These are phyloP conservation scores for Cylloceria caligata DNA, from an alignment of 2,888 invertebrate genomes.

Conservation along the genomic window DNA sequence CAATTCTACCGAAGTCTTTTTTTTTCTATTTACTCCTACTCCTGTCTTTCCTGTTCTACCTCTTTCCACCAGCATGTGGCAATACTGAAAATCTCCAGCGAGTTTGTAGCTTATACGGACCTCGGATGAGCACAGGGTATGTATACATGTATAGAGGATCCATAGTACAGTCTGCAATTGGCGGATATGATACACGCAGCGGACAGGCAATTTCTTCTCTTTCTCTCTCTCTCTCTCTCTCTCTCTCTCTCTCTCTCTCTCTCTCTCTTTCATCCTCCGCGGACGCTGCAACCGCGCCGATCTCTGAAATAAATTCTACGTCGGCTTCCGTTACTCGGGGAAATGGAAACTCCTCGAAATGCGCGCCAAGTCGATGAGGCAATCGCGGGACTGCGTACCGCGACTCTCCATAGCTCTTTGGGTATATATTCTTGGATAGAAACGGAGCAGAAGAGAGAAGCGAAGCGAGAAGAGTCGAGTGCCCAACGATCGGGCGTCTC, in stretches of 20 bases:
- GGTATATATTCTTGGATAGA: slow-evolving; percentile 8
- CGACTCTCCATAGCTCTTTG: slow-evolving; percentile 12
- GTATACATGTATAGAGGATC: slow-evolving; percentile 31
- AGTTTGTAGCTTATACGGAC: slow-evolving; percentile 2
- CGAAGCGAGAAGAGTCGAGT: slow-evolving; percentile 38
- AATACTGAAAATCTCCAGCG: slow-evolving; percentile 38
- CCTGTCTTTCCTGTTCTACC: not conserved
- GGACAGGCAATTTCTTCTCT: slow-evolving; percentile 46
- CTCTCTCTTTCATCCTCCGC: not conserved
- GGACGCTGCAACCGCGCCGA: slow-evolving; percentile 10
- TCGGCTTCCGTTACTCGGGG: slow-evolving; percentile 62
- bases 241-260: slow-evolving; percentile 10
- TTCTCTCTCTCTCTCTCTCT: slow-evolving; percentile 12
- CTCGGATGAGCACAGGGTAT: too few relatives aligned
- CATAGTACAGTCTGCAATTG: slow-evolving; percentile 34
- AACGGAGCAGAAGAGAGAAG: slow-evolving; percentile 12
- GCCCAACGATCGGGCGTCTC: slow-evolving; percentile 26
- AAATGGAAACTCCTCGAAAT: slow-evolving; percentile 65
- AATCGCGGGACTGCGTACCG: slow-evolving; percentile 47
- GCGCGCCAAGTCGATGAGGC: slow-evolving; percentile 55
- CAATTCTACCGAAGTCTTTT: not conserved
- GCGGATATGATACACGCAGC: slow-evolving; percentile 60
- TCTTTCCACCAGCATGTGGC: not conserved
- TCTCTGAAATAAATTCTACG: slow-evolving; percentile 54
- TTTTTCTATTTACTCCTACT: not conserved